phyloP scores from a whole-genome alignment of 1,140 invertebrate species.

The Campoletis sonorensis region DNA sequence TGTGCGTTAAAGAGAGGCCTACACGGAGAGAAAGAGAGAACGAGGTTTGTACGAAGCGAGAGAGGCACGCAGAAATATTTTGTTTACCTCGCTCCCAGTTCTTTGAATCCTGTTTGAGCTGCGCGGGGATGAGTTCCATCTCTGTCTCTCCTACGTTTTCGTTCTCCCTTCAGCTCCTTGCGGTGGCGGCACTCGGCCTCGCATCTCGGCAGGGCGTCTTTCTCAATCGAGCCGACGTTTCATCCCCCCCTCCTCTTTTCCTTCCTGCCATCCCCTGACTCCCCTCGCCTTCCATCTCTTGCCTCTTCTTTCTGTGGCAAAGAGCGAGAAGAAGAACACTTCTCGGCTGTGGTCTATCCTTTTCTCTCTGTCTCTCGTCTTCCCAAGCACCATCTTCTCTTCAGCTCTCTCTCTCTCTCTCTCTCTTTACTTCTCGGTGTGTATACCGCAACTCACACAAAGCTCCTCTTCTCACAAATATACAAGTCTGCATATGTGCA shows the following conservation, averaged over 20 bases:
- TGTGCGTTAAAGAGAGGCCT: not conserved
- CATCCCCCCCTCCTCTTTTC: not conserved
- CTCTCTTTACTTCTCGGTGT: not conserved
- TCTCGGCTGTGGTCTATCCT: not conserved
- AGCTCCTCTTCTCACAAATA: not conserved
- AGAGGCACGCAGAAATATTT: conserved; percentile 69
- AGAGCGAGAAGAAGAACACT: not conserved
- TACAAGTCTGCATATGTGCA: not conserved
- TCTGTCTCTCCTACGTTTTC: conserved; percentile 42
- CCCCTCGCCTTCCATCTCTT: conserved; percentile 9
- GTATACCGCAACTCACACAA: not conserved
- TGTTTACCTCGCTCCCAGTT: conserved; percentile 74
- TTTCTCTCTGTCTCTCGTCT: conserved; percentile 20
- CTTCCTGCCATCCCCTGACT: not conserved
- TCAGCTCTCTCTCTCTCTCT: conserved; percentile 15
- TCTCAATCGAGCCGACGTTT: conserved; percentile 63
- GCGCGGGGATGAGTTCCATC: conserved; percentile 34
- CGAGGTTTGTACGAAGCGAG: conserved; percentile 21
- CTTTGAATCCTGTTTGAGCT: conserved; percentile 69
- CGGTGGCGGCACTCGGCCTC: conserved; percentile 55
- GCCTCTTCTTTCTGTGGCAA: not conserved
- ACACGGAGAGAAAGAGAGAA: too few species aligned
- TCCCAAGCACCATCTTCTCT: not conserved
- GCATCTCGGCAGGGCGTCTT: conserved; percentile 62
- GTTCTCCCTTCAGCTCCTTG: conserved; percentile 22